Percentiles rank a stretch among this genome's conserved stretches.
phyloP scores from a whole-genome alignment of 2,797 vertebrate genomes.

The Molossus alvarezi region DNA sequence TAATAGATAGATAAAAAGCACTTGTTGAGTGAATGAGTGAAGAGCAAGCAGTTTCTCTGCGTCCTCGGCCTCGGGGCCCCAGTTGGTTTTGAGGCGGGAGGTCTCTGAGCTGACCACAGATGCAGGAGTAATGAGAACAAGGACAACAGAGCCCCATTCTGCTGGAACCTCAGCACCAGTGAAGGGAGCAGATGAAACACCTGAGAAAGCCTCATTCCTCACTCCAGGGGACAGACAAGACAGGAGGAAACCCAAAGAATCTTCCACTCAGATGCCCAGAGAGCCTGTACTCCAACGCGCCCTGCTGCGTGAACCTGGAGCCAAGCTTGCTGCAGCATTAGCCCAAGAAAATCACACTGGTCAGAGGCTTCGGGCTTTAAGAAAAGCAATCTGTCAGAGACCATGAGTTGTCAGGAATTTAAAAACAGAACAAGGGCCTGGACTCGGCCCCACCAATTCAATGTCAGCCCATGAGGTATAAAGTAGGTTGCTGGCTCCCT shows the following conservation, averaged over 20 bases:
- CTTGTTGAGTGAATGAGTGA: not conserved
- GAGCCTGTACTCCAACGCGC: not conserved
- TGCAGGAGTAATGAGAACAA: not conserved
- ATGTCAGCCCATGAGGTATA: not conserved
- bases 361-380: not conserved
- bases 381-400: not conserved
- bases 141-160: not conserved
- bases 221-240: not conserved
- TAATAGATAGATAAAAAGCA: not conserved
- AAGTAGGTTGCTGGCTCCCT: constrained; percentile 62
- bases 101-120: not conserved
- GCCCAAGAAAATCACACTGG: not conserved
- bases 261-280: not conserved
- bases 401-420: not conserved
- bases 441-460: not conserved
- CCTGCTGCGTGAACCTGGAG: not conserved
- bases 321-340: fast-evolving
- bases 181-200: not conserved
- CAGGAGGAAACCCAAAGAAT: not conserved
- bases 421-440: not conserved
- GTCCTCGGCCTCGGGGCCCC: not conserved
- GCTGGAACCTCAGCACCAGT: not conserved
- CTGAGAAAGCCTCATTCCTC: not conserved
- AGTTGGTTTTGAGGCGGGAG: not conserved
- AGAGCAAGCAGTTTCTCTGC: not conserved